Evolutionary conservation across 2,888 invertebrate genomes (phyloP).

Genomic region (Anaspis maculata): DNA sequence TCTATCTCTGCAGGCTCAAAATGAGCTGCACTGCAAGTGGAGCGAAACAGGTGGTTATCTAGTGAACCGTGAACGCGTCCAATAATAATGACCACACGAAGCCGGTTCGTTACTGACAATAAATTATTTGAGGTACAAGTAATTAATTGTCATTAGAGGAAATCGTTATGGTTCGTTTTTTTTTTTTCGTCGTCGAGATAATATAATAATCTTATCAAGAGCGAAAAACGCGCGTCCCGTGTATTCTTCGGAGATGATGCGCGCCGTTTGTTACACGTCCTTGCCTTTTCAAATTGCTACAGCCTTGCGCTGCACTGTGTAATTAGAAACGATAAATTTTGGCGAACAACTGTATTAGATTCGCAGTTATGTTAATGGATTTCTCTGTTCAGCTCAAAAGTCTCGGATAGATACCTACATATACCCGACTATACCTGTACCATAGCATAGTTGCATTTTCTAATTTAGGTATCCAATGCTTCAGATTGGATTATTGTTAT

Average conservation of each 20-base stretch:
- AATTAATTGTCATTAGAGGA: no score
- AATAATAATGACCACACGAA: conserved; percentile 23
- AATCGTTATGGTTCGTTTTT: no score
- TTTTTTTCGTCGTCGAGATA: no score
- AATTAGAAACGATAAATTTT: conserved; percentile 19
- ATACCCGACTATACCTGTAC: no score
- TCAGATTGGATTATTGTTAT: no score
- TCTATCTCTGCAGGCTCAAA: no score
- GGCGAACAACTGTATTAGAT: conserved; percentile 14
- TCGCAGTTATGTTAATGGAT: conserved; percentile 12
- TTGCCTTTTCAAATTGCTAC: conserved; percentile 14
- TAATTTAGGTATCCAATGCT: no score
- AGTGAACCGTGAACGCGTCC: conserved; percentile 26
- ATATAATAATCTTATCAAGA: no score
- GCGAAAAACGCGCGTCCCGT: no score
- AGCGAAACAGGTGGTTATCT: conserved; percentile 24
- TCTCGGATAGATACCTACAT: neutral
- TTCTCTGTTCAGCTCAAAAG: neutral
- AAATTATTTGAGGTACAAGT: no score
- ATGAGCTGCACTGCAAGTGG: conserved; percentile 15
- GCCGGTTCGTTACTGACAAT: conserved; percentile 9
- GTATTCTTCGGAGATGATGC: no score
- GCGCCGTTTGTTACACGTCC: conserved; percentile 19
- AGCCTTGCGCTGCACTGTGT: conserved; percentile 9
- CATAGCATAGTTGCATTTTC: no score